A percentile compares a stretch with the other conserved stretches of the same genome.
phyloP scores from a whole-genome alignment of 2,888 invertebrate species.

The Apamea crenata region DNA sequence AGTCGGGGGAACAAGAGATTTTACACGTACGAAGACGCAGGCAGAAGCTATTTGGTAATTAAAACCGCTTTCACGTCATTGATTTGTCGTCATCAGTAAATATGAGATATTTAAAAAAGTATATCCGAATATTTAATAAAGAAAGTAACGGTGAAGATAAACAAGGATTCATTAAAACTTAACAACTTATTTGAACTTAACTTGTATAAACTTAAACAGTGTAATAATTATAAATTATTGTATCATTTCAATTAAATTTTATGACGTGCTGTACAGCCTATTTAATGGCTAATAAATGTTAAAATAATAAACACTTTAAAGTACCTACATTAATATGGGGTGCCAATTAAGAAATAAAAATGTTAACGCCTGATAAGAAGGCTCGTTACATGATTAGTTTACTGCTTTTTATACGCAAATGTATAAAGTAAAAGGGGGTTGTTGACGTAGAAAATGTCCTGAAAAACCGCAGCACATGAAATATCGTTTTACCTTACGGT shows the following conservation, averaged over 20 bases:
- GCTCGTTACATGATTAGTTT: constrained; percentile 19
- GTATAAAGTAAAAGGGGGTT: not conserved
- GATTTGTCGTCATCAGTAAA: not conserved
- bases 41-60: not conserved
- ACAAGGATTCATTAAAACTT: constrained; percentile 13
- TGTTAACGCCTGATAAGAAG: constrained; percentile 49
- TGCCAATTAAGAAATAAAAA: constrained; percentile 54
- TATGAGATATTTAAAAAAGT: not conserved
- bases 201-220: constrained; percentile 1
- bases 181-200: constrained; percentile 12
- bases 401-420: constrained; percentile 4
- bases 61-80: not conserved
- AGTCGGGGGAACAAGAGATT: too few relatives aligned
- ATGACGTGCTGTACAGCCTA: constrained; percentile 27
- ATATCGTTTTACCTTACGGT: not conserved
- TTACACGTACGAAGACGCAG: too few relatives aligned
- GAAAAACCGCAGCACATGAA: not conserved
- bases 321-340: constrained; percentile 8
- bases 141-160: not conserved
- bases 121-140: not conserved
- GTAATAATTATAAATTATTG: constrained; percentile 18
- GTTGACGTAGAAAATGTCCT: not conserved
- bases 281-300: constrained; percentile 51
- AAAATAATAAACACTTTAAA: constrained; percentile 43
- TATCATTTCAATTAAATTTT: constrained; percentile 40